These are phyloP conservation scores for Drosophila mauritiana DNA, from an alignment of 1,140 invertebrate species.

Conservation along the genomic window DNA sequence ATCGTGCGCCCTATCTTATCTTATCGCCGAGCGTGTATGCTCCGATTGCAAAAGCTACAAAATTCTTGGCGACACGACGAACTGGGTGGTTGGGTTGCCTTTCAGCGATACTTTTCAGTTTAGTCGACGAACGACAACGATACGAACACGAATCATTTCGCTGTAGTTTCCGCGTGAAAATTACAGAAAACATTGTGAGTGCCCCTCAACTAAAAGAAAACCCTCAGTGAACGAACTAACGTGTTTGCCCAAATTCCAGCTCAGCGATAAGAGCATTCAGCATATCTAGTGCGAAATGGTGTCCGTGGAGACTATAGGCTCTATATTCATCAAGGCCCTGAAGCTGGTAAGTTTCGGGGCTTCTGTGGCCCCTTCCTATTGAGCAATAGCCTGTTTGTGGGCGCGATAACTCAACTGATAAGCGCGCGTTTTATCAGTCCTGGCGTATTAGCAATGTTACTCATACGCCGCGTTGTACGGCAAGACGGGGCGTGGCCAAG, in stretches of 20 bases:
- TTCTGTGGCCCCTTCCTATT: conserved; percentile 1
- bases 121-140: conserved; percentile 71
- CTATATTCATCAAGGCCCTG: conserved; percentile 90
- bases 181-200: conserved; percentile 52
- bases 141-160: conserved; percentile 61
- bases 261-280: conserved; percentile 10
- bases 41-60: conserved; percentile 79
- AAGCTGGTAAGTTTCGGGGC: conserved; percentile 89
- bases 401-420: conserved; percentile 50
- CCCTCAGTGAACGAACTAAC: background rate
- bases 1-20: conserved; percentile 51
- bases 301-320: conserved; percentile 90
- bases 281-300: conserved; percentile 87
- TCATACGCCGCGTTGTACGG: conserved; percentile 52
- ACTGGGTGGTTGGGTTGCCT: conserved; percentile 14
- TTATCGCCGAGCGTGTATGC: conserved; percentile 59
- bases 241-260: conserved; percentile 13
- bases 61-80: conserved; percentile 48
- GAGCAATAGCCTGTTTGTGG: conserved; percentile 44
- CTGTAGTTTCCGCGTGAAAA: conserved; percentile 42
- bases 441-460: conserved; percentile 64
- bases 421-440: conserved; percentile 56
- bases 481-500: conserved; percentile 44
- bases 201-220: conserved; percentile 4
- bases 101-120: conserved; percentile 50